Base-by-base conservation (phyloP, 2,797 vertebrate genomes). In the Chlorospingus flavigularis region DNA sequence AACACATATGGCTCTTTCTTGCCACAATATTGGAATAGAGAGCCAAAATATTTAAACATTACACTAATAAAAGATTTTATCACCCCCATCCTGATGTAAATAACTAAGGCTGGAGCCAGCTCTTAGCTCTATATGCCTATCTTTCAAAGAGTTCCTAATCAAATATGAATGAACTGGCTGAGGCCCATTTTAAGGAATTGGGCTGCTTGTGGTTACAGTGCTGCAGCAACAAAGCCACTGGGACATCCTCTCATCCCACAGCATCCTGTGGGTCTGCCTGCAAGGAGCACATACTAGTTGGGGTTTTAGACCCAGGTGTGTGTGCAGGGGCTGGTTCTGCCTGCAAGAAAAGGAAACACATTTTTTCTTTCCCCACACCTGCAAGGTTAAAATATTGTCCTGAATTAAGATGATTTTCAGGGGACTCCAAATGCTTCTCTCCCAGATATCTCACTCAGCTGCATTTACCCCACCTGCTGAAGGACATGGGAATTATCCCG, bases 41-140 rank as follows among this genome's bases (percentile, higher is more conserved):
- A 93, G 84, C 73, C 91, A 96, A 96, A 97, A 96, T 94, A 96
- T 96, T 94, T 96, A 90, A 96, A 79, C 82, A 90, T 76, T n/a
- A 57, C 60, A 58, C 87, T 92, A 96, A 94, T 88, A 94, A 91
- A 94, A 94, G 76, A 92, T 76, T 88, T 80, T 88, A 80, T 55
- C 70, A 84, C 75, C 75, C 68, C 65, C 63, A 37, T 23, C 70
- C 63, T 3, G 5, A 87, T 74, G 86, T 95, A 95, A 97, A 95
- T 91, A 97, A 85, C 86, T 80, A 47, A 67, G 42, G 35, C 72
- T 93, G 75, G 65, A 94, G 93, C 88, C 95, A 97, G 58, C 57
- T 83, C 54, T 87, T 23, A 61, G 81, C 61, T 94, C 35, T 92
- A 61, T 62, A 80, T 31, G 68, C 20, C 91, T 80, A 67, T 92